Base-by-base conservation (phyloP, 2,113 vertebrate species). In the Odontophorus gujanensis region DNA sequence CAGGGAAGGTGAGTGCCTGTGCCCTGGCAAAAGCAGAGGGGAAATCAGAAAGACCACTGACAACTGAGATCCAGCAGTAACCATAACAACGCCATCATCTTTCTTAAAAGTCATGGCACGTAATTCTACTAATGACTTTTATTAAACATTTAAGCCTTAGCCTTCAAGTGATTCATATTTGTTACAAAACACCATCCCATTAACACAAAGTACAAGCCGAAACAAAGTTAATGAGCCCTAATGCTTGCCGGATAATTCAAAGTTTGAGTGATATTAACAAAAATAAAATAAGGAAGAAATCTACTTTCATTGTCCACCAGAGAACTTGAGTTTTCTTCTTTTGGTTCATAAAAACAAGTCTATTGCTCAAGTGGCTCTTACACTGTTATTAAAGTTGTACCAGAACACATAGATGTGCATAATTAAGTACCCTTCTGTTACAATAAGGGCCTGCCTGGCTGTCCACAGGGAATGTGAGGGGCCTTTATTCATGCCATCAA, bases 171-270 rank as follows among this genome's bases (percentile, higher is more conserved):
- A 97, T 96, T 97, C 89, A 80, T 95, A 93, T 92, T 92, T 95
- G 42, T 94, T 95, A 95, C 89, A 87, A 96, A 97, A 88, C 63
- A 88, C 57, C 7, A 16, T 92, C 73, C 93, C 87, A 95, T 98
- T 97, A 97, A 87, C 93, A 96, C 90, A 92, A 97, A 93, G 82
- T 85, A 96, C 76, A 96, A 91, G 93, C 93, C 16, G 48, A 94
- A 96, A 87, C n/a, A 81, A 91, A 97, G 90, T 93, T 97, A 98
- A 98, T 94, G 95, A 97, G 79, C 91, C 95, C 73, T 55, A 80
- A 68, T 95, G 92, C 83, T 93, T 94, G 81, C 90, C 91, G 83
- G 83, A 95, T 96, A 97, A 97, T 96, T 97, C 93, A 90, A 94
- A 97, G 61, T 97, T 96, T 97, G 87, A 68, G 82, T 87, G 74